phyloP scores from a whole-genome alignment of 1,140 invertebrate genomes.

The Brachionus calyciflorus region DNA sequence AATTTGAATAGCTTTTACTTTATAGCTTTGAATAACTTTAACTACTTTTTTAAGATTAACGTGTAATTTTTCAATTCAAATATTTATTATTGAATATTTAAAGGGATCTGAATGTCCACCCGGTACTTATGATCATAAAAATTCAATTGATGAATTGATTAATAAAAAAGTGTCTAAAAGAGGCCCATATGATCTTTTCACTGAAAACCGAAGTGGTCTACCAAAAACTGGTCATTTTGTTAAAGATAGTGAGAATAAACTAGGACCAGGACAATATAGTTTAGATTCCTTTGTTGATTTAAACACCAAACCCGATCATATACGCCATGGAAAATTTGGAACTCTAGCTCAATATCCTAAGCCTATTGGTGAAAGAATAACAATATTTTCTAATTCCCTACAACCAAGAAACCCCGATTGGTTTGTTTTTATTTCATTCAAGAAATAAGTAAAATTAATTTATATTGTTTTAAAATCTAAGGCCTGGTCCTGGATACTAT shows the following conservation, averaged over 20 bases:
- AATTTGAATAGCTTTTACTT: too few species aligned
- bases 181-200: constrained; percentile 45
- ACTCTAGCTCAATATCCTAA: constrained; percentile 30
- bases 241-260: constrained; percentile 16
- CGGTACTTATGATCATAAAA: constrained; percentile 26
- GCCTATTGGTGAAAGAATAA: constrained; percentile 4
- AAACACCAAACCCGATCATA: neutral
- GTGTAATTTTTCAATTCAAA: neutral
- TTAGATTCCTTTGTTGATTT: neutral
- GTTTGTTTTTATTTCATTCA: neutral
- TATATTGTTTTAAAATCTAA: neutral
- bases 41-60: too few species aligned
- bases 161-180: constrained; percentile 22
- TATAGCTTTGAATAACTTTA: too few species aligned
- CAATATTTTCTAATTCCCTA: neutral
- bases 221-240: constrained; percentile 28
- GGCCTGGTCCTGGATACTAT: constrained; percentile 39
- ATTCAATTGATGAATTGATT: constrained; percentile 33
- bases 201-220: neutral
- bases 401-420: neutral
- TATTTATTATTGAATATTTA: neutral
- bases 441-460: neutral
- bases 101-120: constrained; percentile 33
- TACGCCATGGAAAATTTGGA: constrained; percentile 38
- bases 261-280: constrained; percentile 44